phyloP scores from a whole-genome alignment of 2,113 vertebrate species.

The Corythoichthys intestinalis region DNA sequence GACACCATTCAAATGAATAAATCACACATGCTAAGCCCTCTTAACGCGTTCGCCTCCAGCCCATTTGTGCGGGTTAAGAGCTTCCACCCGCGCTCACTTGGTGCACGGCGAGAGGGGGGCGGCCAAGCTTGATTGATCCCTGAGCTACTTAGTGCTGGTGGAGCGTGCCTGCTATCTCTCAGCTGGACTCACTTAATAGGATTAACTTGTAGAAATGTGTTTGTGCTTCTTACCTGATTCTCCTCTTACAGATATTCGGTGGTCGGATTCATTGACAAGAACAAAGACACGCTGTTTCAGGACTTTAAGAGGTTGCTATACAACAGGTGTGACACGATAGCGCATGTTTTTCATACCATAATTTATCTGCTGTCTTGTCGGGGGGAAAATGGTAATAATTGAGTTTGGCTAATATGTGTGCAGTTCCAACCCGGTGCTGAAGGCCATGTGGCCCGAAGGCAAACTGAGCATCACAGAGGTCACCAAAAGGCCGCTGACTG shows the following conservation, averaged over 20 bases:
- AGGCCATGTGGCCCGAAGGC: slow-evolving; percentile 96
- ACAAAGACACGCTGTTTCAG: slow-evolving; percentile 98
- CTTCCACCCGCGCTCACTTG: slow-evolving; percentile 15
- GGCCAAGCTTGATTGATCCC: slow-evolving; percentile 41
- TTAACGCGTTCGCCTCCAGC: slow-evolving; percentile 39
- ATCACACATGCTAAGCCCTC: slow-evolving; percentile 32
- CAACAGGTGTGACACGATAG: slow-evolving; percentile 82
- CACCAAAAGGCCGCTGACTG: slow-evolving; percentile 92
- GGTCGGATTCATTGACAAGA: slow-evolving; percentile 96
- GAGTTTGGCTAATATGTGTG: slow-evolving; percentile 11
- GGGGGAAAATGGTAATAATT: background rate
- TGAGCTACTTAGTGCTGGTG: slow-evolving; percentile 30
- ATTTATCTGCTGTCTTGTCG: background rate
- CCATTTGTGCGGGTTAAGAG: slow-evolving; percentile 45
- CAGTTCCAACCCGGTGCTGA: slow-evolving; percentile 90
- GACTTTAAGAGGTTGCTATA: slow-evolving; percentile 98
- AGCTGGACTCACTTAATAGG: slow-evolving; percentile 7
- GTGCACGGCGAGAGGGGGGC: background rate
- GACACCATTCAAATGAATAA: slow-evolving; percentile 34
- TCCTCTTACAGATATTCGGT: slow-evolving; percentile 83
- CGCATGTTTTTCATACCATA: background rate
- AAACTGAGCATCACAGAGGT: slow-evolving; percentile 97
- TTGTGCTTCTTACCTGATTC: background rate
- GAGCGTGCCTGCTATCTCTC: slow-evolving; percentile 15
- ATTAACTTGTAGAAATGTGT: background rate